Base-by-base conservation (phyloP, 1,140 invertebrate genomes). In the Drosophila bifasciata region DNA sequence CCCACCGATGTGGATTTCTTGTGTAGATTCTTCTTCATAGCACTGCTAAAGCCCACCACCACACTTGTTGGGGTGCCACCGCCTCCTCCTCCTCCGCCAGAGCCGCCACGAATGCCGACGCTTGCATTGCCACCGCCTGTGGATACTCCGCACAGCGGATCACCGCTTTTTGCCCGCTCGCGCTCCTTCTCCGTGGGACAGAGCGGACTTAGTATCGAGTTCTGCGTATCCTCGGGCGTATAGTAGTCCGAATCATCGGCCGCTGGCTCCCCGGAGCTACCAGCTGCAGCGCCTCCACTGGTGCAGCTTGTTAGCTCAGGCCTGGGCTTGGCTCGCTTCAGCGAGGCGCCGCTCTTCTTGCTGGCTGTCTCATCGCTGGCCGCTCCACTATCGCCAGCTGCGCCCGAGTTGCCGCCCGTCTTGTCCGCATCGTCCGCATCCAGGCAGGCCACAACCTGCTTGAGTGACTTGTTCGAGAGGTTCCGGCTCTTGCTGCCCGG, bases 211-310 rank as follows among this genome's bases (percentile, higher is more conserved):
- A 94, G 91, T 79, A 94, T 94, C 50, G 93, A 93, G 48, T 94
- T 94, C 58, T 93, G 92, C 39, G 94, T 93, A 90, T 95, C 95
- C 84, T 95, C 95, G 1, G 95, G 95, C 3, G 95, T 95, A 91
- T 95, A 95, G 91, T 95, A 95, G 90, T 95, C 95, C 6, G 94
- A 95, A 90, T 95, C 95, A 36, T 95, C 94, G 49, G 92, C 93
- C 40, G 60, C 46, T 1, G 74, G 50, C 15, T 79, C 84, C 1
- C 15, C 40, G 7, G 48, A 39, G 9, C 71, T 48, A 1, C 44
- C 39, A 32, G 52, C 51, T 5, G 41, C 23, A 15, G 21, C 40
- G 1, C 68, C 23, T 9, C 53, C 61, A 49, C 63, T 59, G 0
- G 11, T 39, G 6, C 57, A 61, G 5, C 51, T 32, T 6, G 59